These are phyloP conservation scores for Carlito syrichta DNA, from an alignment of 2,113 vertebrate genomes.

Conservation along the genomic window DNA sequence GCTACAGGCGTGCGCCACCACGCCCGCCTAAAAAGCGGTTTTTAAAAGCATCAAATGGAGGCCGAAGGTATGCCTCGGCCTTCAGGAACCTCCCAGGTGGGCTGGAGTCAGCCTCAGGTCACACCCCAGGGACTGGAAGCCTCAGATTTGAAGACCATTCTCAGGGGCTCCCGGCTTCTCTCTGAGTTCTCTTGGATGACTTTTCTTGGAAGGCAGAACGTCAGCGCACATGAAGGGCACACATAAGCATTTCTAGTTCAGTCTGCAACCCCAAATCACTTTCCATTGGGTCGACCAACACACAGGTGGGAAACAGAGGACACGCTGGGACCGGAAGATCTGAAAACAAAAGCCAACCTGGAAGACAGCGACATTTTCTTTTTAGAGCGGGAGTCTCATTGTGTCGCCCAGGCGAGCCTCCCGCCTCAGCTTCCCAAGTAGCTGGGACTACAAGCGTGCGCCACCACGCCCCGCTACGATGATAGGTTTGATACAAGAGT, in stretches of 20 bases:
- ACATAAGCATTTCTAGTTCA: neutral
- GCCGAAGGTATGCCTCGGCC: no score
- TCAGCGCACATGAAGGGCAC: neutral
- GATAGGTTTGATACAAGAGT: neutral
- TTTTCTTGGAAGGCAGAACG: neutral
- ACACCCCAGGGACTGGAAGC: rapidly evolving
- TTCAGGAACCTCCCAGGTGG: neutral
- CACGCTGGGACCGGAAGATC: neutral
- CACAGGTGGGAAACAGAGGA: neutral
- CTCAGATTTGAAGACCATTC: neutral
- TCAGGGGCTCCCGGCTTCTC: rapidly evolving
- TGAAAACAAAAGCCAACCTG: neutral
- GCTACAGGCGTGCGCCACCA: no score
- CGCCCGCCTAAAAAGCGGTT: no score
- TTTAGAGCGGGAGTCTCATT: no score
- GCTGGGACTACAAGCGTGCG: no score
- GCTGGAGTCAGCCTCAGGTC: rapidly evolving
- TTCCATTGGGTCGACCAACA: neutral
- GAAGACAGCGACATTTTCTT: rapidly evolving
- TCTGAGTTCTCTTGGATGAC: neutral
- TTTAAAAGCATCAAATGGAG: no score
- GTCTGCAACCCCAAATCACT: neutral
- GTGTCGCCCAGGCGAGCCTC: no score
- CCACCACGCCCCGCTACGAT: no score
- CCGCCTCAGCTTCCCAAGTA: no score